A percentile compares a stretch with the other conserved stretches of the same genome.
phyloP scores from a whole-genome alignment of 1,140 invertebrate genomes.

The Lamellibrachia luymesi region DNA sequence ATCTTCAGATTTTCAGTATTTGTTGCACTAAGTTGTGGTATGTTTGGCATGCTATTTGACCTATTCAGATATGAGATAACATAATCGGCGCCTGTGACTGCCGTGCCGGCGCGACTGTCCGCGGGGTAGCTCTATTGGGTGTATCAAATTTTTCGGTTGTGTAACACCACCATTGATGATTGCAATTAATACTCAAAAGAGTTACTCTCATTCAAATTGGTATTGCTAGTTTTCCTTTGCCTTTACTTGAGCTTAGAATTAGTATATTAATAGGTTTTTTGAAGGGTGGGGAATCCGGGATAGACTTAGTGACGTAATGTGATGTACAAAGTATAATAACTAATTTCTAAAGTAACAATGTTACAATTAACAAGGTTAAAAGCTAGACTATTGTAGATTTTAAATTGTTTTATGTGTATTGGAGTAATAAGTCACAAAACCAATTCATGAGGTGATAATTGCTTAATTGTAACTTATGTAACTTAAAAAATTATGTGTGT shows the following conservation, averaged over 20 bases:
- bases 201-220: neutral
- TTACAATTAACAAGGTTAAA: too few species aligned
- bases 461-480: too few species aligned
- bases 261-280: too few species aligned
- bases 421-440: neutral
- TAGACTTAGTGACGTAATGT: neutral
- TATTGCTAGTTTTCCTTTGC: neutral
- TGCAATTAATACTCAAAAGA: neutral
- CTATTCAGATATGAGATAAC: constrained; percentile 2
- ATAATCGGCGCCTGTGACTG: neutral
- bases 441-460: neutral
- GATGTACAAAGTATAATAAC: neutral
- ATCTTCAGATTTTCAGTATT: neutral
- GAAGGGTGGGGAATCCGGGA: too few species aligned
- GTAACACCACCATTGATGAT: neutral
- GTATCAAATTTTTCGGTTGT: neutral
- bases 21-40: neutral
- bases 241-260: too few species aligned
- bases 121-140: neutral
- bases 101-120: too few species aligned
- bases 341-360: neutral
- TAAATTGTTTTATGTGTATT: neutral
- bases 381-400: too few species aligned
- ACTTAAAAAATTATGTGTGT: neutral
- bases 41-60: neutral